Evolutionary conservation across 2,113 vertebrate genomes (phyloP).

Genomic region (Callospermophilus lateralis): DNA sequence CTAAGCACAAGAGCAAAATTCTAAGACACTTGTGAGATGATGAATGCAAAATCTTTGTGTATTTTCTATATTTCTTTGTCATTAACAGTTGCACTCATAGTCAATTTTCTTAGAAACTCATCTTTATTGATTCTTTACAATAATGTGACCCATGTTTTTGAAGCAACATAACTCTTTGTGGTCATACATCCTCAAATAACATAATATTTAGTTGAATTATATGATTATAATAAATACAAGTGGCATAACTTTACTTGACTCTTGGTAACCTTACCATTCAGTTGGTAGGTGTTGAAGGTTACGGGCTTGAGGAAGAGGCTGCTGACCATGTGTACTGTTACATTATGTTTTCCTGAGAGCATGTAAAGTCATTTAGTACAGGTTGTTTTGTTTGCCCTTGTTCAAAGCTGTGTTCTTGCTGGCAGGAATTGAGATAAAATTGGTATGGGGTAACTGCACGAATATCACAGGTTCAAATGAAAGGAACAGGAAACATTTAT

Average conservation of each 20-base stretch:
- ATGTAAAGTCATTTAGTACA: neutral
- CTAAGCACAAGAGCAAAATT: neutral
- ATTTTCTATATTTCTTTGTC: slow-evolving; percentile 31
- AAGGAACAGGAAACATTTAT: neutral
- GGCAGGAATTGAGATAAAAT: neutral
- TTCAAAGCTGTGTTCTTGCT: neutral
- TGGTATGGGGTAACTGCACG: neutral
- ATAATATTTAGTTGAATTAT: slow-evolving; percentile 23
- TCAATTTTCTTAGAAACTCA: slow-evolving; percentile 7
- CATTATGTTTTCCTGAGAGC: neutral
- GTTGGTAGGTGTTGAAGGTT: neutral
- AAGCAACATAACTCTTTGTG: neutral
- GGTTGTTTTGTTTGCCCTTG: neutral
- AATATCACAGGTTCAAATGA: neutral
- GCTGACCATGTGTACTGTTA: neutral
- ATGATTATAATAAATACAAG: neutral
- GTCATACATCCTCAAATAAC: neutral
- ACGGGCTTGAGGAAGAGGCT: neutral
- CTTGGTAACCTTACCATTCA: too few species aligned
- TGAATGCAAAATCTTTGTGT: neutral
- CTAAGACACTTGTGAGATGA: slow-evolving; percentile 7
- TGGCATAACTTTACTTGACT: neutral
- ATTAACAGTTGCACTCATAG: neutral
- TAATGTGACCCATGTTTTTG: neutral
- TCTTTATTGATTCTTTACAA: slow-evolving; percentile 19